A percentile compares a stretch with the other conserved stretches of the same genome.
phyloP scores from a whole-genome alignment of 1,140 invertebrate species.

The Papilio polytes region DNA sequence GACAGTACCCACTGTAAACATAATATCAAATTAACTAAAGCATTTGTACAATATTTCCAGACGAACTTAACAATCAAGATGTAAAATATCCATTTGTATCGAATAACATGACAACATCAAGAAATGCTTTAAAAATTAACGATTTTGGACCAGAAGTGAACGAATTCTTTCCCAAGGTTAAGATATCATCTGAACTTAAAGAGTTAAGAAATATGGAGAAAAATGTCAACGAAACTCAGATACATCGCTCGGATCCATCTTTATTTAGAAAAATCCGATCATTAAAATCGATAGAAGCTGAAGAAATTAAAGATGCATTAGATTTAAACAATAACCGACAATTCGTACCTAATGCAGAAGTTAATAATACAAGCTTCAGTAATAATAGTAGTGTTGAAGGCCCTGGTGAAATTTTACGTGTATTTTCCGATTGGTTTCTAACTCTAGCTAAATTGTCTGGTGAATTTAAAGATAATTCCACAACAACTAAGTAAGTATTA shows the following conservation, averaged over 20 bases:
- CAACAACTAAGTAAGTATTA: neutral
- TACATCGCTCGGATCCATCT: neutral
- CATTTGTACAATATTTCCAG: neutral
- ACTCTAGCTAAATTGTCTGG: constrained; percentile 33
- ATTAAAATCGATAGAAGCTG: constrained; percentile 4
- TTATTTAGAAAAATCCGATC: constrained; percentile 15
- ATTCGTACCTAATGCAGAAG: neutral
- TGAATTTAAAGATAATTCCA: constrained; percentile 10
- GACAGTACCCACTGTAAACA: too few species aligned
- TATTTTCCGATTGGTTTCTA: constrained; percentile 33
- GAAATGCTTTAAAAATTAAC: neutral
- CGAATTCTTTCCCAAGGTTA: neutral
- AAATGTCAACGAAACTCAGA: neutral
- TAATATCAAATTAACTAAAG: neutral
- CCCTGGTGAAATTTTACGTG: constrained; percentile 14
- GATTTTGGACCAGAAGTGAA: neutral
- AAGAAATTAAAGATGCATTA: neutral
- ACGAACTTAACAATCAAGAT: neutral
- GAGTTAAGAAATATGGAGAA: constrained; percentile 7
- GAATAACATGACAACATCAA: neutral
- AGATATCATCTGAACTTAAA: neutral
- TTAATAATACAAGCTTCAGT: neutral
- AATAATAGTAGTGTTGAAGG: neutral
- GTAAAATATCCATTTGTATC: neutral
- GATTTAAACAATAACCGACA: neutral